Evolutionary conservation across 2,888 invertebrate genomes (phyloP).

Genomic region (Chloroclysta siterata): DNA sequence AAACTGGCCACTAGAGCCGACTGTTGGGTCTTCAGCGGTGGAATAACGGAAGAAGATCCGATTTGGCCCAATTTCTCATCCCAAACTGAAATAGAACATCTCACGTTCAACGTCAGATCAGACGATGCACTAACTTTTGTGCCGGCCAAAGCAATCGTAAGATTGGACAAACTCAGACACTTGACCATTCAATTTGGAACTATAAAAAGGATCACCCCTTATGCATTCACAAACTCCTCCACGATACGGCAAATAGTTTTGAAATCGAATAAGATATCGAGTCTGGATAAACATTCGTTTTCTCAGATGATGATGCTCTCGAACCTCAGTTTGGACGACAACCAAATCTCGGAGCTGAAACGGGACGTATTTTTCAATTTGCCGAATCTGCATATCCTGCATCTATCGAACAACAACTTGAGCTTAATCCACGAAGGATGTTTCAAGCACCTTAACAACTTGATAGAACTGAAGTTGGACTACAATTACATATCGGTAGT

Average conservation of each 20-base stretch:
- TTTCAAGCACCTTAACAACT: constrained; percentile 89
- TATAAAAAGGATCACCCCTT: constrained; percentile 88
- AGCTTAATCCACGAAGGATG: constrained; percentile 94
- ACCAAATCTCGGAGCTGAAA: constrained; percentile 90
- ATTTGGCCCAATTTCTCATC: constrained; percentile 90
- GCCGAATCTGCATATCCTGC: constrained; percentile 89
- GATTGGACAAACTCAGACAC: constrained; percentile 87
- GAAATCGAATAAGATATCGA: constrained; percentile 88
- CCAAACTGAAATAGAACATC: constrained; percentile 88
- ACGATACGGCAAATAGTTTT: constrained; percentile 88
- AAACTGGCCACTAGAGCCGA: constrained; percentile 88
- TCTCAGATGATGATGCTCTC: constrained; percentile 89
- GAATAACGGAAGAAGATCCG: constrained; percentile 87
- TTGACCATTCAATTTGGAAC: constrained; percentile 90
- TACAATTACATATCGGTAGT: constrained; percentile 90
- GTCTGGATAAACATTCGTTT: constrained; percentile 88
- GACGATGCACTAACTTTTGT: constrained; percentile 88
- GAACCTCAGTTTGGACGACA: constrained; percentile 89
- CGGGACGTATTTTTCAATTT: constrained; percentile 90
- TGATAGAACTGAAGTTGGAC: constrained; percentile 92
- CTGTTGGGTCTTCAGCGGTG: constrained; percentile 88
- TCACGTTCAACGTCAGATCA: constrained; percentile 89
- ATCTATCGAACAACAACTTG: constrained; percentile 93
- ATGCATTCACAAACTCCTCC: constrained; percentile 90
- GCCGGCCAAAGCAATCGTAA: constrained; percentile 88